Conservation (phyloP, 2,888 invertebrate genomes). For the Helobdella robusta region DNA sequence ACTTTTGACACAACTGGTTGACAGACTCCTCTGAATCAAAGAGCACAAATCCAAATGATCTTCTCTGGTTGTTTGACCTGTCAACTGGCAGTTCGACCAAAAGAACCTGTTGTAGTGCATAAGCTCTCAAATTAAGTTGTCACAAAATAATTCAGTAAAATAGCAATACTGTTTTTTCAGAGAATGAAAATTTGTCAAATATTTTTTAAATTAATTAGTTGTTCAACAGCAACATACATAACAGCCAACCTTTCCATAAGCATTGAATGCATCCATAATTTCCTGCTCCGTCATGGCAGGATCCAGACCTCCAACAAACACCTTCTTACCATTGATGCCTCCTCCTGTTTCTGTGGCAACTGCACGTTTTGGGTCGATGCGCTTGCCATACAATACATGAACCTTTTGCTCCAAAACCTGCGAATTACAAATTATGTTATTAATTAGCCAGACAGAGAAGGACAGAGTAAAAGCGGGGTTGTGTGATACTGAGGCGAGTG, state of each 20-base stretch:
- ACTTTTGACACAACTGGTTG: slow-evolving; percentile 13
- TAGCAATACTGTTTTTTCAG: background rate
- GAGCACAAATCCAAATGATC: slow-evolving; percentile 18
- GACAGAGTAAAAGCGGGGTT: no score
- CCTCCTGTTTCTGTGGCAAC: slow-evolving; percentile 5
- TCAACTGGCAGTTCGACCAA: slow-evolving; percentile 15
- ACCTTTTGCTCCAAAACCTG: slow-evolving; percentile 10
- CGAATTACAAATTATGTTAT: no score
- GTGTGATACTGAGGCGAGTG: no score
- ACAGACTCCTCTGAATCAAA: slow-evolving; percentile 17
- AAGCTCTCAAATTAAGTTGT: background rate
- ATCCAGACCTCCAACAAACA: slow-evolving; percentile 14
- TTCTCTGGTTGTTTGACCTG: background rate
- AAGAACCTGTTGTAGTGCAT: slow-evolving; percentile 5
- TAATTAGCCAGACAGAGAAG: no score
- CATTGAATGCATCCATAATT: background rate
- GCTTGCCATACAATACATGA: slow-evolving; percentile 6
- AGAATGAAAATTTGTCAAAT: background rate
- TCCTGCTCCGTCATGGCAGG: background rate
- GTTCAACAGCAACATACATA: background rate
- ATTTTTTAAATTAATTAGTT: no score
- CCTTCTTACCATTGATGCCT: slow-evolving; percentile 8
- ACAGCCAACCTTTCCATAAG: slow-evolving; percentile 1
- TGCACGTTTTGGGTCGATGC: slow-evolving; percentile 13
- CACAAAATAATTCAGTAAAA: background rate